Evolutionary conservation across 92 coral and sea anemone species (phyloP), one percentile per base, ranked within the genome.

Genomic region (Virgularia gustaviana): DNA sequence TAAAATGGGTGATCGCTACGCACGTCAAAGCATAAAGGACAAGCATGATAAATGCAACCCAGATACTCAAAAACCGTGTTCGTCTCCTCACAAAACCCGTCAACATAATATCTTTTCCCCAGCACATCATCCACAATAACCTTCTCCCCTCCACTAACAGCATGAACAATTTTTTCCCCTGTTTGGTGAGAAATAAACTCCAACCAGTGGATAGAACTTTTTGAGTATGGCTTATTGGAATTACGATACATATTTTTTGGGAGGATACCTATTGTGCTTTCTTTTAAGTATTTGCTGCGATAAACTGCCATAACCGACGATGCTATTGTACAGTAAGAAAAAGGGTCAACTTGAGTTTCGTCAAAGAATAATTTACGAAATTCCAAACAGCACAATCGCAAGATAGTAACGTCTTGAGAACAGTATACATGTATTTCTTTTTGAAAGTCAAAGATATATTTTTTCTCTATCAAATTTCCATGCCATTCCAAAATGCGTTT

Each of bases 231-330:
- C 44, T 79, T 79, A 43, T 79, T 73, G 0, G 52, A 9, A 4
- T 49, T 67, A 2, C 59, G 71, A 31, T 79, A 79, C 44, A 60
- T 57, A 41, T 71, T 56, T 27, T 58, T 58, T 13, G 84, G 84
- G 10, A 79, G 73, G 7, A 72, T 72, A 43, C 61, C 75, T 29
- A 77, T 62, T 22, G 81, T 61, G 15, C 63, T 39, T 45, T 49
- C 28, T 41, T 61, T 39, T 1, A 61, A 30, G 20, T 60, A 75
- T 29, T 77, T 77, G n/a, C 41, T 27, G 24, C 37, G 72, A 65
- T 38, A 77, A 36, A 77, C 76, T 15, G 75, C 55, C 81, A 77
- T 77, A 30, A 64, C 81, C n/a, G 76, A 61, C 29, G 84, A 54
- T 3, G 84, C 84, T 18, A 79, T 79, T 18, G 84, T 72, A 6